Conservation (phyloP, 2,113 vertebrate species). For the Tylochromis polylepis region DNA sequence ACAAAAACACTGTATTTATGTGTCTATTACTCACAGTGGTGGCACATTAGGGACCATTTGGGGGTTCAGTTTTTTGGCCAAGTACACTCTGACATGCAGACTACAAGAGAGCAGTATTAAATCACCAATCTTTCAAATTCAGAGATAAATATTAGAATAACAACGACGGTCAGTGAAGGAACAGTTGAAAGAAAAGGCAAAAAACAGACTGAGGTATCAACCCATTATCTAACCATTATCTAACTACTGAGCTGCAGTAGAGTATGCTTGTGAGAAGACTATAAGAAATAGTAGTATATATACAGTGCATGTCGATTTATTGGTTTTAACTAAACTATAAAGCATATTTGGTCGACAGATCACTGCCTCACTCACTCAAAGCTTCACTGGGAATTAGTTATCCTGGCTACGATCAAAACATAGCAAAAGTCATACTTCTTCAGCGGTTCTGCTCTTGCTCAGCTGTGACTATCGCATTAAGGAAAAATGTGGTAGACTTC, state of each 20-base stretch:
- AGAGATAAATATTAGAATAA: not conserved
- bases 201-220: not conserved
- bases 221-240: accelerated
- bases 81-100: not conserved
- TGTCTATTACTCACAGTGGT: not conserved
- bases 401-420: not conserved
- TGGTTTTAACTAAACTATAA: not conserved
- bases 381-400: not conserved
- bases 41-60: not conserved
- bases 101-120: not conserved
- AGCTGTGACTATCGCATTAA: not conserved
- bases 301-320: not conserved
- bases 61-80: not conserved
- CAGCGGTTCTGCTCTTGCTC: not conserved
- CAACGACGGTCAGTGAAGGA: not conserved
- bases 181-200: not conserved
- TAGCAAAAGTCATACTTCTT: not conserved
- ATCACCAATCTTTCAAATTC: not conserved
- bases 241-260: not conserved
- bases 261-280: not conserved
- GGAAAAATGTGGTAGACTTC: not conserved
- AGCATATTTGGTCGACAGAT: not conserved
- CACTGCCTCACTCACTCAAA: not conserved
- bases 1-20: not conserved
- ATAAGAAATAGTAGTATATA: not conserved